A percentile compares a stretch with the other conserved stretches of the same genome.
Conservation (phyloP, 1,140 invertebrate species). For the Bombus polaris region DNA sequence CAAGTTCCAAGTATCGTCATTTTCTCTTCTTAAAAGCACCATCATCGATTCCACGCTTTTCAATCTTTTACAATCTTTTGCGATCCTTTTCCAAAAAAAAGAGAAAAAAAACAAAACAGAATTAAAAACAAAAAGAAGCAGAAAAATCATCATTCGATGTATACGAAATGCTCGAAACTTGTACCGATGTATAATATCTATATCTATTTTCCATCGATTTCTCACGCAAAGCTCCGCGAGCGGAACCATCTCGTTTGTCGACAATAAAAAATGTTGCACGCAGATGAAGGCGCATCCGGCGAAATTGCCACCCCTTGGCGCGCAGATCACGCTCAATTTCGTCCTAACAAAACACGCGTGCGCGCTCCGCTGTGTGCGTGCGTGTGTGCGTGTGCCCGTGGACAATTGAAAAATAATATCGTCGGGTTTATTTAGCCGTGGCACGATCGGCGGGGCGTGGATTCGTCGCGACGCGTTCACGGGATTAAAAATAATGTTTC, state of each 20-base stretch:
- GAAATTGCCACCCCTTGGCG: conserved; percentile 40
- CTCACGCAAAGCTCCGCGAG: background rate
- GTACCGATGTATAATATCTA: background rate
- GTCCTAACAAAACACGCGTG: conserved; percentile 70
- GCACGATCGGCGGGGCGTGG: conserved; percentile 48
- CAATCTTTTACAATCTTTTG: background rate
- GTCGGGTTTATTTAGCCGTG: conserved; percentile 78
- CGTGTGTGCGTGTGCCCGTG: conserved; percentile 41
- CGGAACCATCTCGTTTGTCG: background rate
- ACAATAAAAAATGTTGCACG: conserved; percentile 6
- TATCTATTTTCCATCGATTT: background rate
- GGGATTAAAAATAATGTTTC: conserved; percentile 81
- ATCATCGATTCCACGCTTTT: background rate
- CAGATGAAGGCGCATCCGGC: conserved; percentile 47
- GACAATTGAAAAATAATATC: conserved; percentile 80
- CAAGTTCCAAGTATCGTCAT: background rate
- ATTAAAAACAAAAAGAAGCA: background rate
- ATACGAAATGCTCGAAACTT: background rate
- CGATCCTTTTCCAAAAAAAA: background rate
- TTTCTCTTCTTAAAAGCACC: background rate
- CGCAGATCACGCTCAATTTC: conserved; percentile 66
- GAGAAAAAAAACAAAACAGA: background rate
- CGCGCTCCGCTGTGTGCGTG: background rate
- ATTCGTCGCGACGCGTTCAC: conserved; percentile 65
- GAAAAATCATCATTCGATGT: background rate